These are phyloP conservation scores for Aurelia aurita complex sp. Pacific DNA, from an alignment of 30 jellyfish, hydroid and myxozoan species.

Conservation along the genomic window DNA sequence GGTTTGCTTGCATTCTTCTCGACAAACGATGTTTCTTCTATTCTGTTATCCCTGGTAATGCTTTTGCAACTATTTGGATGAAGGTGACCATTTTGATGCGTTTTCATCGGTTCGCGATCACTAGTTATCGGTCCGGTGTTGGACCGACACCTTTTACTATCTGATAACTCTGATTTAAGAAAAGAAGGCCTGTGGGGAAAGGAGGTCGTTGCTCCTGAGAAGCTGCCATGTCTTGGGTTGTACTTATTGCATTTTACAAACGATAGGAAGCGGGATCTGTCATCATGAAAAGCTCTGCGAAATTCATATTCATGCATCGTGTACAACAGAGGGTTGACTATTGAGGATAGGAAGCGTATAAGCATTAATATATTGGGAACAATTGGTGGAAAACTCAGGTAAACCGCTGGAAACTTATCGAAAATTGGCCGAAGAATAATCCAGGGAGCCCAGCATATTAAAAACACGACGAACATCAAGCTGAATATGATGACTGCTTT, in stretches of 20 bases:
- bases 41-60: too few species aligned
- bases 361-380: conserved; percentile 31
- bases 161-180: neutral
- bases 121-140: too few species aligned
- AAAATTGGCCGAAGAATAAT: conserved; percentile 39
- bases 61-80: conserved; percentile 3
- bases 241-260: neutral
- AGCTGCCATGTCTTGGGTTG: neutral
- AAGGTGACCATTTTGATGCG: conserved; percentile 8
- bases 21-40: too few species aligned
- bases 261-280: conserved; percentile 2
- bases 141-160: too few species aligned
- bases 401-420: neutral
- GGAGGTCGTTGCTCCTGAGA: neutral
- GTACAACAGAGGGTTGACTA: conserved; percentile 65
- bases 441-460: conserved; percentile 77
- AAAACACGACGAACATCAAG: conserved; percentile 47
- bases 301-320: conserved; percentile 58
- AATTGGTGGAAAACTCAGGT: conserved; percentile 21
- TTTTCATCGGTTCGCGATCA: too few species aligned
- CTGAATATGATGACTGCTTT: conserved; percentile 51
- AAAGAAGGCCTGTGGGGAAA: neutral
- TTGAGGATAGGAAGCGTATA: conserved; percentile 57
- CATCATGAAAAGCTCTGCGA: conserved; percentile 38
- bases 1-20: too few species aligned